Conservation (phyloP, 2,113 vertebrate genomes). For the Pteruthius melanotis region DNA sequence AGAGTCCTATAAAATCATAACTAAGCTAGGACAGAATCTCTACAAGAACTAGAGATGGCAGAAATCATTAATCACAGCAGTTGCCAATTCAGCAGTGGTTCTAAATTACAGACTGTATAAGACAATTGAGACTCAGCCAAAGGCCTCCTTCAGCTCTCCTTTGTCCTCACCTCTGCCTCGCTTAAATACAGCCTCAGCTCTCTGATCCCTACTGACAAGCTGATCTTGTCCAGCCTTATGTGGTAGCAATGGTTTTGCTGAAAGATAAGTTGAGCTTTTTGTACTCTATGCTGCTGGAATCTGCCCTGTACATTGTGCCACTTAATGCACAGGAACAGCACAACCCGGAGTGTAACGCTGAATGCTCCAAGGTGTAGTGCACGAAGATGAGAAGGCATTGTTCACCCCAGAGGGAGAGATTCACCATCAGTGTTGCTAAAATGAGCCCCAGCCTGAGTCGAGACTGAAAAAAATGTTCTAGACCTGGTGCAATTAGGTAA, state of each 20-base stretch:
- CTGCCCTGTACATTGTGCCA: not conserved
- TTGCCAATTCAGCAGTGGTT: not conserved
- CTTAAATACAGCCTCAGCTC: not conserved
- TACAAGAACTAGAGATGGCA: not conserved
- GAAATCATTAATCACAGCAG: not conserved
- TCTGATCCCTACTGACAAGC: not conserved
- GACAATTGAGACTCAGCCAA: not conserved
- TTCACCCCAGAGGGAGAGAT: not conserved
- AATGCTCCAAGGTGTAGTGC: not conserved
- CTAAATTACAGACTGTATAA: not conserved
- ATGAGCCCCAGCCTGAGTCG: not conserved
- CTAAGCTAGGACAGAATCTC: not conserved
- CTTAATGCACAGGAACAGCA: not conserved
- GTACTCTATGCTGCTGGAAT: not conserved
- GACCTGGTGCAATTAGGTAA: not conserved
- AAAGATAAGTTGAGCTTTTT: not conserved
- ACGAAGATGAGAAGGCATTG: not conserved
- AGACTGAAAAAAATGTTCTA: not conserved
- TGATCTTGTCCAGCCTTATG: rapidly evolving
- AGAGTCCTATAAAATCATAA: not conserved
- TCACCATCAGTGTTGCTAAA: not conserved
- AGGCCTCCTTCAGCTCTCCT: not conserved
- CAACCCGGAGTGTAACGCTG: not conserved
- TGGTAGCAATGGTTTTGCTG: not conserved
- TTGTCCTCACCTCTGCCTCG: not conserved